Conservation (phyloP, 1,140 invertebrate genomes). For the Saccostrea echinata region DNA sequence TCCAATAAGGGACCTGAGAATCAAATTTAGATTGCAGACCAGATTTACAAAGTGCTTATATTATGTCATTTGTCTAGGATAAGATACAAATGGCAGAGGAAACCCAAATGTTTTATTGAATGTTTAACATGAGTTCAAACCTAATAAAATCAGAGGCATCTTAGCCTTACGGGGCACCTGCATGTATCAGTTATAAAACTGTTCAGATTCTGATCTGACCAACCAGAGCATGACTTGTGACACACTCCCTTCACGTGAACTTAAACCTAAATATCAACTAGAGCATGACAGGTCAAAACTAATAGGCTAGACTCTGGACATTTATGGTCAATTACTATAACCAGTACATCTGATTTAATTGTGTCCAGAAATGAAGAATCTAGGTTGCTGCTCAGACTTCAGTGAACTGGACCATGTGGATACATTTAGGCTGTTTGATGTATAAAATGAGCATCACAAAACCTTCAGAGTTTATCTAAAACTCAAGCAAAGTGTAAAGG, state of each 20-base stretch:
- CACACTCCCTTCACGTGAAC: slow-evolving; percentile 26
- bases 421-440: neutral
- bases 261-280: neutral
- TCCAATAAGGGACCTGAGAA: neutral
- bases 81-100: neutral
- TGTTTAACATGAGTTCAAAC: neutral
- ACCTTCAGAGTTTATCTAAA: neutral
- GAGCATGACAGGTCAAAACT: neutral
- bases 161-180: neutral
- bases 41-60: neutral
- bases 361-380: neutral
- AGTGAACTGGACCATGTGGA: neutral
- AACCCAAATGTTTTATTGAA: neutral
- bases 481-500: neutral
- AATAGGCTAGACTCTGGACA: neutral
- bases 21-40: neutral
- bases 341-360: neutral
- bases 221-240: slow-evolving; percentile 12
- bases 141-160: neutral
- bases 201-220: neutral
- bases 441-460: neutral
- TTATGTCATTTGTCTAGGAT: neutral
- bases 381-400: neutral
- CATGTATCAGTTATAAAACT: neutral
- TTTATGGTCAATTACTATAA: neutral